Evolutionary conservation across 1,140 invertebrate genomes (phyloP), one percentile per base, ranked within the genome.

Genomic region (Stegodyphus dumicola): DNA sequence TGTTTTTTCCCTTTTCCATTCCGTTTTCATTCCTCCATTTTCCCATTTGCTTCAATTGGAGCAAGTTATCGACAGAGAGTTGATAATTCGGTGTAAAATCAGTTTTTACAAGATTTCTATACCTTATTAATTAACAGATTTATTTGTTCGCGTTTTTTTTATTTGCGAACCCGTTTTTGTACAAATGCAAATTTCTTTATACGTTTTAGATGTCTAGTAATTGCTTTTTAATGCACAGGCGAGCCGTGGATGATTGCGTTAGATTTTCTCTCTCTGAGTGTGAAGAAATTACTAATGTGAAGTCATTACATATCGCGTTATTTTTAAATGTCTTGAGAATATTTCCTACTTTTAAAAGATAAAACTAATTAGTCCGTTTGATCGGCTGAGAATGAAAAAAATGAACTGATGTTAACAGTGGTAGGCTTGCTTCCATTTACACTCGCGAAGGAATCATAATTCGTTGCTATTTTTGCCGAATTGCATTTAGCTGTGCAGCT

Each of bases 181-280:
- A 64, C 69, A 64, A 76, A 67, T 13, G 33, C 18, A 74, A 74
- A 74, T 81, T 75, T 76, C 60, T 85, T 85, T 64, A 85, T 77
- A 56, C 13, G 73, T 69, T 69, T 66, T 64, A 49, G 65, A 66
- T 49, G 33, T 51, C 71, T 51, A 65, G 60, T 85, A 85, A 85
- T 85, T 85, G 64, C 64, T 77, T 76, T 69, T 85, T 85, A 85
- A 76, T 85, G 81, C 65, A 33, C 33, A 7, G 51, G 7, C 13
- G 13, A 11, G 7, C 33, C n/a, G n/a, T 15, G 2, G 2, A 6
- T 53, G 65, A 67, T 67, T 67, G 13, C n/a, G 65, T 67, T 67
- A 67, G 5, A 17, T 5, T 7, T 67, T 17, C 7, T 18, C 7
- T n/a, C 17, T 13, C 7, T 1, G 17, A 67, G n/a, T 15, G 65